Conservation (phyloP, 2,888 invertebrate species). For the Drosophila merina region DNA sequence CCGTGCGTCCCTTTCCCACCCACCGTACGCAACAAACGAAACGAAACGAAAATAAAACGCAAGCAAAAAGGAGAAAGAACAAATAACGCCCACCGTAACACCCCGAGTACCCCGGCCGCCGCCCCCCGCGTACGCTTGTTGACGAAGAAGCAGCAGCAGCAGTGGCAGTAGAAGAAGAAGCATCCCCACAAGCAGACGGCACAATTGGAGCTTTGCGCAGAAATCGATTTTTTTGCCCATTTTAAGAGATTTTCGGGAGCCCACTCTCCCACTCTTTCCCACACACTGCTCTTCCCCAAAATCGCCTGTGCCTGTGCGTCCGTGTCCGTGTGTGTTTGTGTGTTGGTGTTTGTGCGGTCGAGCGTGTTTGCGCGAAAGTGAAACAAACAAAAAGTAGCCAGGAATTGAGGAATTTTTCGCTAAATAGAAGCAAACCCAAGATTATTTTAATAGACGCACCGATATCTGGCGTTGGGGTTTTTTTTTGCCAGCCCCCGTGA, state of each 20-base stretch:
- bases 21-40: constrained; percentile 47
- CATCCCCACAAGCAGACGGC: constrained; percentile 47
- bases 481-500: constrained; percentile 23
- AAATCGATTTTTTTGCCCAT: constrained; percentile 82
- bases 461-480: constrained; percentile 5
- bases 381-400: constrained; percentile 38
- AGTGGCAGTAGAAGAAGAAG: constrained; percentile 49
- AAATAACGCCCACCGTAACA: constrained; percentile 76
- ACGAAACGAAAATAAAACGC: constrained; percentile 56
- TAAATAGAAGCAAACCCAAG: constrained; percentile 17
- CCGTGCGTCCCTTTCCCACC: constrained; percentile 34
- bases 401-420: neutral
- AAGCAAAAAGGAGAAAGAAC: constrained; percentile 53
- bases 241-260: constrained; percentile 66
- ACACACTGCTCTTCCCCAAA: constrained; percentile 48
- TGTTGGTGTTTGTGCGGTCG: constrained; percentile 16
- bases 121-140: constrained; percentile 26
- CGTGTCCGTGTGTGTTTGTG: constrained; percentile 13
- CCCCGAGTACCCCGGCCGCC: constrained; percentile 25
- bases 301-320: constrained; percentile 46
- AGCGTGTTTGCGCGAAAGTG: constrained; percentile 34
- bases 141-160: constrained; percentile 39
- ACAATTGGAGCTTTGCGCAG: constrained; percentile 78
- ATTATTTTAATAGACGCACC: constrained; percentile 18
- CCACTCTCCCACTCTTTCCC: constrained; percentile 18